Percentiles rank a stretch among this genome's conserved stretches.
Evolutionary conservation across 2,113 vertebrate genomes (phyloP).

Genomic region (Monarcha castaneiventris): DNA sequence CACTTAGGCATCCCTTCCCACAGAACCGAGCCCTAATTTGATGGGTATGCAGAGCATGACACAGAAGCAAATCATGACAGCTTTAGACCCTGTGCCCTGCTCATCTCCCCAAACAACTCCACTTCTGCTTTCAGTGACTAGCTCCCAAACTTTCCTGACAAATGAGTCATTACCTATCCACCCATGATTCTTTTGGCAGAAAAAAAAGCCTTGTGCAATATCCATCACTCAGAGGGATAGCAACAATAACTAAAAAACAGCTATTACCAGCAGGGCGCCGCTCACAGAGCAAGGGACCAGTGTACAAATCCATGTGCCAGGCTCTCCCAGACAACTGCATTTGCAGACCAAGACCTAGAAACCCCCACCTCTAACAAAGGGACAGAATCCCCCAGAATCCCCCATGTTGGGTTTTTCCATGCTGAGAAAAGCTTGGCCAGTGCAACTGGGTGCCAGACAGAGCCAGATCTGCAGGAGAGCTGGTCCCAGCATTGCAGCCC

Average conservation of each 20-base stretch:
- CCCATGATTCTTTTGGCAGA: background rate
- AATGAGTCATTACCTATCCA: constrained; percentile 2
- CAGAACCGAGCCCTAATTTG: background rate
- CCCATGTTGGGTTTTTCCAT: fast-evolving
- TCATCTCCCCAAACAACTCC: background rate
- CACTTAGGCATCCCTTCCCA: background rate
- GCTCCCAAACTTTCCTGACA: constrained; percentile 16
- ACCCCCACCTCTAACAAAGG: background rate
- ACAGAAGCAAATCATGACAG: background rate
- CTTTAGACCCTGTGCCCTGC: background rate
- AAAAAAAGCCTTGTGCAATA: background rate
- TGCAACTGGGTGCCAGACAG: background rate
- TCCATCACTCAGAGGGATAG: background rate
- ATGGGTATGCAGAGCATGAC: background rate
- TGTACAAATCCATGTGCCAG: fast-evolving
- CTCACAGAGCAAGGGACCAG: background rate
- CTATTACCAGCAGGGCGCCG: background rate
- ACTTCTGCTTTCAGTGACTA: background rate
- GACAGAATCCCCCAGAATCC: background rate
- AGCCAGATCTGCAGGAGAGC: background rate
- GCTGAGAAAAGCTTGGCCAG: background rate
- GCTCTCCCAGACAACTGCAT: background rate
- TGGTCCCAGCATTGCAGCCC: fast-evolving
- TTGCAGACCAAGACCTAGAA: background rate
- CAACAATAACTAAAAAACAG: background rate